Evolutionary conservation across 2,797 vertebrate genomes (phyloP).

Genomic region (Tachyglossus aculeatus): DNA sequence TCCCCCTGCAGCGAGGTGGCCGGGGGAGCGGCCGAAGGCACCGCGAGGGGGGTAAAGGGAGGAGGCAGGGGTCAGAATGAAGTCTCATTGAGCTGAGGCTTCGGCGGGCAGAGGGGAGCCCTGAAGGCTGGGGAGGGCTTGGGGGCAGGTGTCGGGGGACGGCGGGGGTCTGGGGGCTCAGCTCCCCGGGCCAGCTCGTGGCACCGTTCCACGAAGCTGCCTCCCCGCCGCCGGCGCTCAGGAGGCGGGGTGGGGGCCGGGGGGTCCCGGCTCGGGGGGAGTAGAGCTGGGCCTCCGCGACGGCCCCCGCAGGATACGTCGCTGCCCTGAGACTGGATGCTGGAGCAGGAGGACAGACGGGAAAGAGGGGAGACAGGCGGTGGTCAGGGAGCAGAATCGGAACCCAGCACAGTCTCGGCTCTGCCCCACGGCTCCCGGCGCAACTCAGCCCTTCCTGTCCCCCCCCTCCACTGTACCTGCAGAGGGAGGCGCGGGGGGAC

Average conservation of each 20-base stretch:
- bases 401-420: neutral
- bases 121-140: constrained; percentile 15
- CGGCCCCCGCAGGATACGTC: constrained; percentile 57
- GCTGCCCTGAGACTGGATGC: constrained; percentile 79
- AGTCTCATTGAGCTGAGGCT: constrained; percentile 85
- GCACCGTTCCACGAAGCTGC: constrained; percentile 87
- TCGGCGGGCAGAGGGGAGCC: constrained; percentile 55
- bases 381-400: accelerated
- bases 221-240: constrained; percentile 54
- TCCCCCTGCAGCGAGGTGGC: too few species aligned
- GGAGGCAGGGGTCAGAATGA: constrained; percentile 79
- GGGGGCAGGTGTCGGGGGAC: constrained; percentile 55
- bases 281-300: constrained; percentile 58
- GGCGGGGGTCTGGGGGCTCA: constrained; percentile 24
- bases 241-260: constrained; percentile 16
- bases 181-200: constrained; percentile 81
- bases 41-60: neutral
- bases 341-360: constrained; percentile 29
- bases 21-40: constrained; percentile 31
- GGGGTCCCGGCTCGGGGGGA: constrained; percentile 11
- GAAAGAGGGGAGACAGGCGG: neutral
- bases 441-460: too few species aligned
- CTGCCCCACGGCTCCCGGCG: too few species aligned
- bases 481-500: constrained; percentile 69
- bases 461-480: constrained; percentile 68